These are phyloP conservation scores for Gastrophryne carolinensis DNA, from an alignment of 2,797 vertebrate species.

Conservation along the genomic window DNA sequence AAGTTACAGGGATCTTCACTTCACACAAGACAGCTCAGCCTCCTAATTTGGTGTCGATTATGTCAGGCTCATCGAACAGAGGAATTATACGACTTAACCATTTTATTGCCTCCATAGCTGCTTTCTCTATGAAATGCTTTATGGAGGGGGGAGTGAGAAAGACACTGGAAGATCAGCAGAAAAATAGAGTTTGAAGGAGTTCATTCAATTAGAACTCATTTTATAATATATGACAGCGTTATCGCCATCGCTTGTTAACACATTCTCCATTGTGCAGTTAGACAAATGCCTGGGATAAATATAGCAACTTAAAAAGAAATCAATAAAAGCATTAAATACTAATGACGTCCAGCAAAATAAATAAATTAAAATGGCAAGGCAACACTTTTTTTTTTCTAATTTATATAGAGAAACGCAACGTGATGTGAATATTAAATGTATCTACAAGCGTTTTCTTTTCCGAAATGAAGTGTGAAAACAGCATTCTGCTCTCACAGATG, in stretches of 20 bases:
- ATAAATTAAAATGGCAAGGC: background rate
- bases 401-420: background rate
- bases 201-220: conserved; percentile 13
- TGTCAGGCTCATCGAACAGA: conserved; percentile 11
- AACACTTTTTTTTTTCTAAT: conserved; percentile 22
- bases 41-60: conserved; percentile 40
- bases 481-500: conserved; percentile 53
- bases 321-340: background rate
- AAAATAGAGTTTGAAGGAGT: conserved; percentile 35
- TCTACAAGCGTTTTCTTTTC: conserved; percentile 64
- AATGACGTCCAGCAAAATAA: background rate
- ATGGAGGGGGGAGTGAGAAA: conserved; percentile 34
- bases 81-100: conserved; percentile 22
- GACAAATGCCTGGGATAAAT: conserved; percentile 17
- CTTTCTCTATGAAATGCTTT: conserved; percentile 33
- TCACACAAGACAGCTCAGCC: conserved; percentile 23
- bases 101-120: conserved; percentile 44
- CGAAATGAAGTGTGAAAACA: conserved; percentile 60
- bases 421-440: conserved; percentile 32
- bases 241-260: conserved; percentile 37
- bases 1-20: conserved; percentile 34
- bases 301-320: background rate
- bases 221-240: conserved; percentile 46
- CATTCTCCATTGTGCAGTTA: conserved; percentile 38
- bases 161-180: conserved; percentile 25